These are phyloP conservation scores for Drosophila trapezifrons DNA, from an alignment of 1,140 invertebrate species.

Conservation along the genomic window DNA sequence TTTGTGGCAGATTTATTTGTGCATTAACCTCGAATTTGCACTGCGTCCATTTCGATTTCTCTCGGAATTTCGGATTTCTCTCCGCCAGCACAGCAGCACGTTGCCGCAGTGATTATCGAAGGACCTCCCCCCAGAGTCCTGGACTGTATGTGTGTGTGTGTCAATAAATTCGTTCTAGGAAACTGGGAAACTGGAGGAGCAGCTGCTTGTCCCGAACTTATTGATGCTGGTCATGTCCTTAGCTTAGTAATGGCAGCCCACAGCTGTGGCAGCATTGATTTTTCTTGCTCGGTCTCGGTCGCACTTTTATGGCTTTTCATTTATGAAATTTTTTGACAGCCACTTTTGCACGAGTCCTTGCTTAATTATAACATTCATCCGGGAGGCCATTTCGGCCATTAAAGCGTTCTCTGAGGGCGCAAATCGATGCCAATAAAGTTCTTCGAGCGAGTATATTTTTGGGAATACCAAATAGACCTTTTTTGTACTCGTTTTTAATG, in stretches of 20 bases:
- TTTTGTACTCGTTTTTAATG: constrained; percentile 6
- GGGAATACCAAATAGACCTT: constrained; percentile 9
- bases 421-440: constrained; percentile 37
- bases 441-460: neutral
- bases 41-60: constrained; percentile 62
- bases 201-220: constrained; percentile 72
- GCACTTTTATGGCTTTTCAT: constrained; percentile 75
- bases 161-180: constrained; percentile 67
- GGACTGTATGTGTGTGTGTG: constrained; percentile 32
- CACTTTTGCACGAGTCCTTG: constrained; percentile 35
- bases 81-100: constrained; percentile 7
- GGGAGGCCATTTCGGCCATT: constrained; percentile 16
- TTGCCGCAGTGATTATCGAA: constrained; percentile 65
- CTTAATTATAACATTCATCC: constrained; percentile 40
- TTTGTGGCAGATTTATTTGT: constrained; percentile 82
- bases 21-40: constrained; percentile 82
- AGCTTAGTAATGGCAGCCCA: constrained; percentile 42
- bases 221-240: constrained; percentile 77
- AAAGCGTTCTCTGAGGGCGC: constrained; percentile 7
- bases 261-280: constrained; percentile 74
- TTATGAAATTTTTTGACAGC: constrained; percentile 70
- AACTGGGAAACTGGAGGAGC: constrained; percentile 24
- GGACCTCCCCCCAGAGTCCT: constrained; percentile 4
- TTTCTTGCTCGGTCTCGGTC: constrained; percentile 55
- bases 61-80: constrained; percentile 7